These are phyloP conservation scores for Acipenser ruthenus DNA, from an alignment of 2,797 vertebrate species.

Conservation along the genomic window DNA sequence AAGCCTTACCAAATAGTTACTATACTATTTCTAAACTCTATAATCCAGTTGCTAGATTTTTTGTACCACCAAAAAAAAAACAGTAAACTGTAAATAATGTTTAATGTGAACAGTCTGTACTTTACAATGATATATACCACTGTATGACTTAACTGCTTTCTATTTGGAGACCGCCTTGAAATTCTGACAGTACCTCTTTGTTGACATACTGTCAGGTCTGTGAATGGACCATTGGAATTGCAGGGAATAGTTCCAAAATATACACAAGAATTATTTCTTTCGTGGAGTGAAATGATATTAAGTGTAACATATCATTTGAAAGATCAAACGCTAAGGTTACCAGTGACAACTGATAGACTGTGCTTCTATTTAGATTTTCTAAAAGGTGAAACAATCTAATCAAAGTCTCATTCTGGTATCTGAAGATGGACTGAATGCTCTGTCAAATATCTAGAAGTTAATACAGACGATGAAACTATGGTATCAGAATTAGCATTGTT, in stretches of 20 bases:
- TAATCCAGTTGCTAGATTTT: too few relatives aligned
- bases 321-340: not conserved
- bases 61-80: too few relatives aligned
- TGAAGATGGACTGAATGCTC: too few relatives aligned
- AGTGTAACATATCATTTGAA: not conserved
- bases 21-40: too few relatives aligned
- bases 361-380: not conserved
- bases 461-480: too few relatives aligned
- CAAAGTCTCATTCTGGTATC: too few relatives aligned
- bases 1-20: too few relatives aligned
- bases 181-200: not conserved
- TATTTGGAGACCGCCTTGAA: not conserved
- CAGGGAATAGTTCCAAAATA: conserved; percentile 2
- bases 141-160: not conserved
- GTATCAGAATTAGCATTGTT: too few relatives aligned
- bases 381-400: not conserved
- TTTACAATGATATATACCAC: not conserved
- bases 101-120: not conserved
- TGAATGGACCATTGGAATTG: not conserved
- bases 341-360: not conserved
- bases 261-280: not conserved
- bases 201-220: not conserved
- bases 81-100: not conserved
- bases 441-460: too few relatives aligned
- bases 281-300: not conserved